Evolutionary conservation across 1,140 invertebrate species (phyloP).

Genomic region (Heliothis subflexa): DNA sequence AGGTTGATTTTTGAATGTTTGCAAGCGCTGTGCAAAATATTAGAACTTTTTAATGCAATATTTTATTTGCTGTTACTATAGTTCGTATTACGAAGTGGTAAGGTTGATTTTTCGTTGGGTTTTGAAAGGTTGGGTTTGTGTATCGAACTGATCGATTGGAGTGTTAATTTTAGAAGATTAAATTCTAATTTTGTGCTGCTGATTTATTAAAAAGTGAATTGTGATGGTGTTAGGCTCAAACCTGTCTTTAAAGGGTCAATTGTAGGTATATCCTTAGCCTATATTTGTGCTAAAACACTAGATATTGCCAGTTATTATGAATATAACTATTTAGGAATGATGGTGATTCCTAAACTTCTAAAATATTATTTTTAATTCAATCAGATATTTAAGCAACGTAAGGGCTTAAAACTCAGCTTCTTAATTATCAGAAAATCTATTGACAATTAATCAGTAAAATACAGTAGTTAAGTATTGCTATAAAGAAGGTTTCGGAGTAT

Average conservation of each 20-base stretch:
- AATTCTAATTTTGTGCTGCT: slow-evolving; percentile 24
- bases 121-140: background rate
- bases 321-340: too few species aligned
- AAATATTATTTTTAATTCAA: too few species aligned
- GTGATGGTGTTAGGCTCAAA: background rate
- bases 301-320: too few species aligned
- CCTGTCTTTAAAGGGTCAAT: background rate
- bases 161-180: slow-evolving; percentile 45
- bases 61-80: background rate
- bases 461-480: too few species aligned
- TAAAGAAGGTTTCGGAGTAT: too few species aligned
- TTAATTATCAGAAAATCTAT: too few species aligned
- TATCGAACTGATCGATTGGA: slow-evolving; percentile 41
- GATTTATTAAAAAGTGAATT: background rate
- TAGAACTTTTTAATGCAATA: slow-evolving; percentile 23
- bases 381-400: too few species aligned
- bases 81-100: background rate
- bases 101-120: slow-evolving; percentile 17
- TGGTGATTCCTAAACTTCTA: too few species aligned
- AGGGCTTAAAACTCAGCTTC: too few species aligned
- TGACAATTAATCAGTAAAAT: too few species aligned
- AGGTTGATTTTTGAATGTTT: background rate
- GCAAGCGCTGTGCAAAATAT: background rate
- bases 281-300: too few species aligned
- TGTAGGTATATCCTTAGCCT: too few species aligned